Evolutionary conservation across 1,140 invertebrate species (phyloP), one percentile per base, ranked within the genome.

Genomic region (Drosophila littoralis): DNA sequence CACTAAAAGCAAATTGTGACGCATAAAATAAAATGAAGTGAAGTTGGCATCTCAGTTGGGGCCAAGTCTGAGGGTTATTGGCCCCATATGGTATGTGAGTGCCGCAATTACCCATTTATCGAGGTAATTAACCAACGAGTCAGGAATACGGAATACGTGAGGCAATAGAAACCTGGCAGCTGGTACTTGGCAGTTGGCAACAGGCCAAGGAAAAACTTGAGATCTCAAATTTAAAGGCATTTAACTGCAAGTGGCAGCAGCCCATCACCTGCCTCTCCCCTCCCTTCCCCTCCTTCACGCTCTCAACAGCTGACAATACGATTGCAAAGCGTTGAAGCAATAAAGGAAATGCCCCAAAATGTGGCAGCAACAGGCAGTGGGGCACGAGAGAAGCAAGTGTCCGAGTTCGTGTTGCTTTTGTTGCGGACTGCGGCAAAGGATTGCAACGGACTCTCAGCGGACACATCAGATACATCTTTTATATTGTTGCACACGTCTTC

Each of bases 31-130:
- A 76, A 81, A 79, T 51, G 50, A 74, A 86, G 60, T 55, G 17
- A 6, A 12, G 42, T 63, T 55, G 57, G 59, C 28, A 10, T 42
- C 46, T 33, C 12, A 46, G 52, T 50, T 48, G 33, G 10, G 22
- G 4, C 5, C 22, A 28, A 28, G 4, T 28, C 22, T 28, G 22
- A 28, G 22, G 54, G 64, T 45, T 50, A 36, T 68, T 63, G 68
- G 38, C 63, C 46, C 66, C 63, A 85, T 61, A 52, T 69, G 65
- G 10, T 55, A 10, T 28, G 42, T 32, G 54, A 33, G 52, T 33
- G 40, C 17, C 43, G 65, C 78, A 82, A 88, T 82, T 88, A 51
- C 65, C 67, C 72, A 86, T 88, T 88, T 86, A 83, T 73, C 52
- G 79, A 71, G 76, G 76, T 74, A 88, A 86, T 86, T 86, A 86